Conservation (phyloP, 2,113 vertebrate species). For the Alouatta palliata region DNA sequence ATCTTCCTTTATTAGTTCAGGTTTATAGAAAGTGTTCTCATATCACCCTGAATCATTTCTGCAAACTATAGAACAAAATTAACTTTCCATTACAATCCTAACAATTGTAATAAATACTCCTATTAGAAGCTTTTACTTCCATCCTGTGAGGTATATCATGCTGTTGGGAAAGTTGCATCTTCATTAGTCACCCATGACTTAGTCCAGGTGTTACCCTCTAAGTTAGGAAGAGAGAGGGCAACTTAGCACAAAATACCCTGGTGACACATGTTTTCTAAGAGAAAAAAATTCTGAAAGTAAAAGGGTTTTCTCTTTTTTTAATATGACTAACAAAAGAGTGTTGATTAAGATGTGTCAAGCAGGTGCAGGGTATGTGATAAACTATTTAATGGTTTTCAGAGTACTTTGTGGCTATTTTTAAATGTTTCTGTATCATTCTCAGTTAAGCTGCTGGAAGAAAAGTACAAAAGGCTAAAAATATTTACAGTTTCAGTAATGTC, state of each 20-base stretch:
- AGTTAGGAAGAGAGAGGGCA: slow-evolving; percentile 59
- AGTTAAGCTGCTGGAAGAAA: slow-evolving; percentile 76
- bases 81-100: slow-evolving; percentile 14
- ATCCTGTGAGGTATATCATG: slow-evolving; percentile 29
- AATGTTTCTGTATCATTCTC: slow-evolving; percentile 68
- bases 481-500: slow-evolving; percentile 74
- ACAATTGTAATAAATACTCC: neutral
- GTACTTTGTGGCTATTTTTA: slow-evolving; percentile 67
- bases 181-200: slow-evolving; percentile 82
- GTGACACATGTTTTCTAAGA: slow-evolving; percentile 65
- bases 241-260: slow-evolving; percentile 55
- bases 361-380: slow-evolving; percentile 72
- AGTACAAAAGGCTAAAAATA: slow-evolving; percentile 75
- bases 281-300: slow-evolving; percentile 72
- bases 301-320: slow-evolving; percentile 78
- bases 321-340: slow-evolving; percentile 73
- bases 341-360: slow-evolving; percentile 70
- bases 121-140: neutral
- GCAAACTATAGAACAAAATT: neutral
- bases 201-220: slow-evolving; percentile 81
- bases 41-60: neutral
- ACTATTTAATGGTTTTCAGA: slow-evolving; percentile 68
- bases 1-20: neutral
- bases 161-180: slow-evolving; percentile 74
- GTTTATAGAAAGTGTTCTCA: neutral